Evolutionary conservation across 2,797 vertebrate genomes (phyloP).

Genomic region (Eupleurogrammus muticus): DNA sequence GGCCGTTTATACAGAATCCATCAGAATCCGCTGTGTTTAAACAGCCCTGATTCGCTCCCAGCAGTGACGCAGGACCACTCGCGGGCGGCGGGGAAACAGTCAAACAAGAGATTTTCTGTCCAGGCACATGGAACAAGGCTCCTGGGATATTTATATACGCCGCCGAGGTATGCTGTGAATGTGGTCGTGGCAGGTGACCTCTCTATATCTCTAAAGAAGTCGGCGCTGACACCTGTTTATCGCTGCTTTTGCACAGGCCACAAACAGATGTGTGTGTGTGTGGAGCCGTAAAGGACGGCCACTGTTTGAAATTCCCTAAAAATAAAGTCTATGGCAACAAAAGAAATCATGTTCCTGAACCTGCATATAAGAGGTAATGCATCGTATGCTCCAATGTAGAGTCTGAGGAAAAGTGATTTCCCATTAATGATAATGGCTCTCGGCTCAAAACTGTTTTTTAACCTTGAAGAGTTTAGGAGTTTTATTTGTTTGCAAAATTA

Average conservation of each 20-base stretch:
- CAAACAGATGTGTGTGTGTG: slow-evolving; percentile 64
- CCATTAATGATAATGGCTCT: slow-evolving; percentile 3
- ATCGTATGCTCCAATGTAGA: background rate
- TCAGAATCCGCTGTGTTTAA: slow-evolving; percentile 42
- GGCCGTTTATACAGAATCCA: slow-evolving; percentile 27
- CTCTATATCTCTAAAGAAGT: slow-evolving; percentile 74
- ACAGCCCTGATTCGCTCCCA: slow-evolving; percentile 46
- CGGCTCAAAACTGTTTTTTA: too few species aligned
- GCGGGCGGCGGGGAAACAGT: slow-evolving; percentile 52
- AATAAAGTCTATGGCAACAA: slow-evolving; percentile 35
- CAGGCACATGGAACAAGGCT: slow-evolving; percentile 54
- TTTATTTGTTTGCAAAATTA: too few species aligned
- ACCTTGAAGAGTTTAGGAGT: too few species aligned
- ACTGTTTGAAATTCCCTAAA: slow-evolving; percentile 52
- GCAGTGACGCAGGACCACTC: slow-evolving; percentile 54
- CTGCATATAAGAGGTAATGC: background rate
- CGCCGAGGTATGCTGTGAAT: slow-evolving; percentile 75
- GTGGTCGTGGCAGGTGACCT: slow-evolving; percentile 79
- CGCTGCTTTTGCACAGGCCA: slow-evolving; percentile 58
- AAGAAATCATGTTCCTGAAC: slow-evolving; percentile 18
- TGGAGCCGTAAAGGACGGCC: slow-evolving; percentile 32
- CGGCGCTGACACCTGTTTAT: slow-evolving; percentile 66
- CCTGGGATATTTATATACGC: slow-evolving; percentile 70
- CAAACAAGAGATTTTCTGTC: slow-evolving; percentile 54
- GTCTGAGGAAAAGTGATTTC: slow-evolving; percentile 18